Base-by-base conservation (phyloP, 2,888 invertebrate genomes). In the Antitype chi region DNA sequence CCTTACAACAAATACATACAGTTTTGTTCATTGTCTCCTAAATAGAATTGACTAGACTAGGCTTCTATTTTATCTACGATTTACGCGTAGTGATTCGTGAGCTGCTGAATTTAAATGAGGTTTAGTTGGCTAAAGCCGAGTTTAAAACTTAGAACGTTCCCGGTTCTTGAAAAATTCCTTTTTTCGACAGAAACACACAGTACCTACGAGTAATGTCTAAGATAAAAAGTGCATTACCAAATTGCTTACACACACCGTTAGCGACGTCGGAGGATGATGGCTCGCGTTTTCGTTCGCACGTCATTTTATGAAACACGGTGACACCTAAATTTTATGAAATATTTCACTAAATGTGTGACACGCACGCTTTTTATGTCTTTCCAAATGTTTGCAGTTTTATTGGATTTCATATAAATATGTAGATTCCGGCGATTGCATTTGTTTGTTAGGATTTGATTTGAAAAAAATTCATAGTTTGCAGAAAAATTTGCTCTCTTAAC, bases 161-260 rank as follows among this genome's bases (percentile, higher is more conserved):
- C 62, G 47, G 52, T 63, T 66, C 70, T 62, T 32, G 47, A 81
- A 43, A 62, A 53, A 52, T 66, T 72, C 43, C 66, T 53, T 64
- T 71, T 63, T 74, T 60, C 2, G 20, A 55, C 25, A 25, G 68
- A 74, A 84, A 80, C 38, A 74, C 64, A 28, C 57, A 69, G 62
- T 64, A 38, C 38, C 5, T 38, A 32, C n/a, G 64, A 76, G 59
- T 69, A 76, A 81, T 80, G 60, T 74, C 69, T 82, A 59, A 90
- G 89, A 92, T 92, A 93, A 93, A 94, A 94, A 94, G 91, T 94
- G 94, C 94, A 95, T 95, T 95, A 94, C 92, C 88, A 92, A 94
- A 94, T 95, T 94, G 93, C 93, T 93, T 92, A 91, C 89, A 91
- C 93, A 92, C 90, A 87, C 90, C 89, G 89, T 92, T 92, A 89